Conservation (phyloP, 2,113 vertebrate genomes). For the Mesitornis unicolor region DNA sequence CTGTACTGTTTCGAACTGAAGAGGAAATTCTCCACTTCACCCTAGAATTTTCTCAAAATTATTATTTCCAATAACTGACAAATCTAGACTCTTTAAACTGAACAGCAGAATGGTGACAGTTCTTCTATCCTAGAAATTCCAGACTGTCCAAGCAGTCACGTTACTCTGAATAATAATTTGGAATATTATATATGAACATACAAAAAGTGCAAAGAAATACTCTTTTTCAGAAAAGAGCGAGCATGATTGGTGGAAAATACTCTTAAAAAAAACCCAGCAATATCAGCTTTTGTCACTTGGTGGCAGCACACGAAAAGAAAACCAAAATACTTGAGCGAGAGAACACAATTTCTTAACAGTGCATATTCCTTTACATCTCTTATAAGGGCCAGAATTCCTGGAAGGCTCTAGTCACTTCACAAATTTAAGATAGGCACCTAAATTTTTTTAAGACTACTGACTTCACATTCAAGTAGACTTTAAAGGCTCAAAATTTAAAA, state of each 20-base stretch:
- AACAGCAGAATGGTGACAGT: neutral
- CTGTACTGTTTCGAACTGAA: neutral
- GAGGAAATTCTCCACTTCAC: neutral
- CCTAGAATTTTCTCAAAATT: neutral
- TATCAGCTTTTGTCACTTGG: neutral
- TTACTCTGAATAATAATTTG: neutral
- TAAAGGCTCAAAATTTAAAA: neutral
- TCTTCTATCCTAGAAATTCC: neutral
- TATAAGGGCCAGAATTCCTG: neutral
- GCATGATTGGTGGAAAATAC: neutral
- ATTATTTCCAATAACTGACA: neutral
- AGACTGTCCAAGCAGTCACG: neutral
- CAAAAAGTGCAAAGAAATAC: neutral
- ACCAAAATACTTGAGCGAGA: neutral
- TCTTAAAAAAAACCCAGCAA: neutral
- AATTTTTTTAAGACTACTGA: neutral
- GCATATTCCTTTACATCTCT: neutral
- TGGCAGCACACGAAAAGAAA: constrained; percentile 51
- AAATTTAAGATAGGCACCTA: neutral
- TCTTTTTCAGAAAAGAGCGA: neutral
- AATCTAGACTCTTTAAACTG: neutral
- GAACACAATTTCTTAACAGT: neutral
- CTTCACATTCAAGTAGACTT: neutral
- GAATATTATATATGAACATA: rapidly evolving
- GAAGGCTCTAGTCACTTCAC: neutral